Evolutionary conservation across 2,888 invertebrate species (phyloP), one percentile per base, ranked within the genome.

Genomic region (Thereva unica): DNA sequence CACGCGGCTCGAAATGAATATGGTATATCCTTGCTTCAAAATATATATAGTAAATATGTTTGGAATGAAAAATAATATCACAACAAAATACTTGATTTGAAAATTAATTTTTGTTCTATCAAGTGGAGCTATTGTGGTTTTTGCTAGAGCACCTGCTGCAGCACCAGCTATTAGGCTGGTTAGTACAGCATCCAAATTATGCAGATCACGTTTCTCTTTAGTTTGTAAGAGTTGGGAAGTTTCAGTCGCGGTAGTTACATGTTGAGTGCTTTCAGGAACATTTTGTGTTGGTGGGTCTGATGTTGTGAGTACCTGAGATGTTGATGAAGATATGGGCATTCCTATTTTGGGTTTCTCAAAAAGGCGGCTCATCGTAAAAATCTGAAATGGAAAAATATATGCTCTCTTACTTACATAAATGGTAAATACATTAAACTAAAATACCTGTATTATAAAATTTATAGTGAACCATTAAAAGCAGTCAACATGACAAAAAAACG

Each of bases 91-190:
- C 85, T 88, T 87, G 75, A 89, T 90, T 86, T 99, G 98, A 80
- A 99, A 99, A 83, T 95, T 96, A 73, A 99, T 99, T 85, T 99
- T 99, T 71, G 97, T 93, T 69, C 99, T 85, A 83, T 99, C 99
- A 64, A 99, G 83, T 0, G 99, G 99, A 2, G 99, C 99, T 73
- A 99, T 98, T 54, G 88, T 87, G 0, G 98, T 95, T 84, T 99
- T 99, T 37, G 98, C 98, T 68, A 93, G 74, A 3, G 95, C 96
- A 23, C 99, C 99, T 38, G 99, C 98, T 23, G 89, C 82, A 1
- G 97, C 98, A 41, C 99, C 99, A 0, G 97, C 90, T 57, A 89
- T 80, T 72, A 98, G 85, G 73, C 96, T 96, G 67, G 94, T 92
- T 71, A 89, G 76, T 64, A 95, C 89, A 67, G 85, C 81, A 75